phyloP scores from a whole-genome alignment of 2,797 vertebrate genomes.

The Prunella strophiata region DNA sequence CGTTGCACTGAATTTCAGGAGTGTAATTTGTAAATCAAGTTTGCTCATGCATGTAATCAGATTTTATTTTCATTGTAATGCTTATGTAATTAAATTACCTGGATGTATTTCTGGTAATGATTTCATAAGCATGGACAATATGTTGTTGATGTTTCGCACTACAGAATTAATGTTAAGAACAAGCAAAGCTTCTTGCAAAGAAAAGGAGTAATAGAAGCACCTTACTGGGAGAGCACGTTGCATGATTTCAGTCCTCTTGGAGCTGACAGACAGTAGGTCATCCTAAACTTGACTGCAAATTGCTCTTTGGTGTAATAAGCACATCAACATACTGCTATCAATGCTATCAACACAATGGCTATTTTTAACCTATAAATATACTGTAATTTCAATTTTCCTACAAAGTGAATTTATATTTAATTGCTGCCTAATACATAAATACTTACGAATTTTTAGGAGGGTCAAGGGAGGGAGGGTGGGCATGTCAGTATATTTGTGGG shows the following conservation, averaged over 20 bases:
- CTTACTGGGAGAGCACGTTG: slow-evolving; percentile 49
- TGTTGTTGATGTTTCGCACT: slow-evolving; percentile 31
- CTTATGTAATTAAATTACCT: slow-evolving; percentile 57
- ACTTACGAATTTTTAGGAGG: slow-evolving; percentile 47
- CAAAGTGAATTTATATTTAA: slow-evolving; percentile 71
- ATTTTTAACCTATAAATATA: slow-evolving; percentile 71
- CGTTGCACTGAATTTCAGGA: slow-evolving; percentile 74
- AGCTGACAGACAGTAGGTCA: neutral
- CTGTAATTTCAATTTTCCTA: slow-evolving; percentile 75
- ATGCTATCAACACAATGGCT: slow-evolving; percentile 59
- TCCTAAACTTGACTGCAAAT: slow-evolving; percentile 50
- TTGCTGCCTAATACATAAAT: slow-evolving; percentile 66
- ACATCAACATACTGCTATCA: slow-evolving; percentile 51
- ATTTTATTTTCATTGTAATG: slow-evolving; percentile 61
- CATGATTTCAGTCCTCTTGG: slow-evolving; percentile 14
- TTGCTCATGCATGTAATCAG: slow-evolving; percentile 39
- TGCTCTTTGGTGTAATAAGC: slow-evolving; percentile 60
- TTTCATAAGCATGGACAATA: slow-evolving; percentile 47
- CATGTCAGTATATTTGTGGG: neutral
- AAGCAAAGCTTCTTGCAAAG: neutral
- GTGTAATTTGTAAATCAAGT: slow-evolving; percentile 53
- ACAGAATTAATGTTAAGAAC: slow-evolving; percentile 20
- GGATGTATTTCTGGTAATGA: slow-evolving; percentile 32
- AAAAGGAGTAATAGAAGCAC: slow-evolving; percentile 53
- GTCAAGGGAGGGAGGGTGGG: neutral